phyloP scores from a whole-genome alignment of 2,113 vertebrate species.

The Oophaga pumilio region DNA sequence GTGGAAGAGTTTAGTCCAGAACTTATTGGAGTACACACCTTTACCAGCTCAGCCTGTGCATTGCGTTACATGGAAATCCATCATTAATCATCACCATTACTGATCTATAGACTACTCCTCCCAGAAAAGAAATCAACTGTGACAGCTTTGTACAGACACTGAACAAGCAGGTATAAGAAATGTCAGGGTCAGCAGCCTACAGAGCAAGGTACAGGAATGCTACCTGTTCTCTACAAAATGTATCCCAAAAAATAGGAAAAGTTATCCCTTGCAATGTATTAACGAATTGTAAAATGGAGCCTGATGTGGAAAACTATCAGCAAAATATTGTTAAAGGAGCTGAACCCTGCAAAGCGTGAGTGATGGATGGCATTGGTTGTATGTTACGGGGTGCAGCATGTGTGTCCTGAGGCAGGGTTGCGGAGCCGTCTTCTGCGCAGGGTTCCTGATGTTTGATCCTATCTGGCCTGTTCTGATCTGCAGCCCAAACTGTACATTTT shows the following conservation, averaged over 20 bases:
- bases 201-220: too few species aligned
- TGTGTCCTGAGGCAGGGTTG: background rate
- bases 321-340: too few species aligned
- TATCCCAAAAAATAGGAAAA: too few species aligned
- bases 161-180: too few species aligned
- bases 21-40: background rate
- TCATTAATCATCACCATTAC: too few species aligned
- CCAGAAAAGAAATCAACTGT: background rate
- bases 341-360: background rate
- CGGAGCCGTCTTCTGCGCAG: background rate
- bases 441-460: background rate
- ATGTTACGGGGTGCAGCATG: background rate
- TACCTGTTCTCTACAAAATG: too few species aligned
- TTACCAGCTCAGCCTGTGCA: background rate
- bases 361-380: background rate
- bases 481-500: slow-evolving; percentile 7
- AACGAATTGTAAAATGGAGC: background rate
- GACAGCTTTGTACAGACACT: too few species aligned
- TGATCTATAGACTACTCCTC: too few species aligned
- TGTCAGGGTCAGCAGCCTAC: too few species aligned
- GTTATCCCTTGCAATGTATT: background rate
- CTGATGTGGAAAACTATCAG: too few species aligned
- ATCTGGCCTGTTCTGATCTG: slow-evolving; percentile 6
- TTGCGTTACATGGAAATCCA: too few species aligned
- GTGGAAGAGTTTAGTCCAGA: too few species aligned